A percentile compares a stretch with the other conserved stretches of the same genome.
These are phyloP conservation scores for Pinna nobilis DNA, from an alignment of 1,140 invertebrate genomes.

Conservation along the genomic window DNA sequence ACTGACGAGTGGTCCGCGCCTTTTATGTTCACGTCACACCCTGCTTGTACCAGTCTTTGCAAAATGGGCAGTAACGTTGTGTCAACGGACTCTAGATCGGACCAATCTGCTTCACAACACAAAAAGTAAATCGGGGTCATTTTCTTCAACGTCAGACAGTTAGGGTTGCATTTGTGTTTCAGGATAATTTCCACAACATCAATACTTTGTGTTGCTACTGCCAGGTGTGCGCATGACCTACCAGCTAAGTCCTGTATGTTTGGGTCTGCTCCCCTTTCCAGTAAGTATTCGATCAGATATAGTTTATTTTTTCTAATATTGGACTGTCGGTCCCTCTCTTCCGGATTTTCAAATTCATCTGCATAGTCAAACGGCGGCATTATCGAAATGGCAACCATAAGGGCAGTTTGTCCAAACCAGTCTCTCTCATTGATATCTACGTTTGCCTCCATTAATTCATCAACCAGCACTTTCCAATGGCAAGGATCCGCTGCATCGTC, in stretches of 20 bases:
- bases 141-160: not conserved
- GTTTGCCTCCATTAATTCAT: not conserved
- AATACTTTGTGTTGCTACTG: constrained; percentile 5
- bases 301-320: constrained; percentile 3
- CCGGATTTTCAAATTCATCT: no score
- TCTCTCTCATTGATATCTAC: constrained; percentile 8
- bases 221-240: not conserved
- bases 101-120: constrained; percentile 8
- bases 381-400: constrained; percentile 9
- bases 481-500: not conserved
- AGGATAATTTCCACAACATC: not conserved
- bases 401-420: not conserved
- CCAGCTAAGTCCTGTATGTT: constrained; percentile 7
- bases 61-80: constrained; percentile 1
- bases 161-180: not conserved
- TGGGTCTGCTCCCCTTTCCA: constrained; percentile 20
- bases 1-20: constrained; percentile 3
- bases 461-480: constrained; percentile 11
- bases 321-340: not conserved
- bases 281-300: constrained; percentile 4
- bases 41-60: not conserved
- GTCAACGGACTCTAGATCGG: not conserved
- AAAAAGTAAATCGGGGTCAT: constrained; percentile 16
- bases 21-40: constrained; percentile 15
- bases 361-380: constrained; percentile 3